Evolutionary conservation across 2,888 invertebrate species (phyloP).

Genomic region (Scrobipalpa costella): DNA sequence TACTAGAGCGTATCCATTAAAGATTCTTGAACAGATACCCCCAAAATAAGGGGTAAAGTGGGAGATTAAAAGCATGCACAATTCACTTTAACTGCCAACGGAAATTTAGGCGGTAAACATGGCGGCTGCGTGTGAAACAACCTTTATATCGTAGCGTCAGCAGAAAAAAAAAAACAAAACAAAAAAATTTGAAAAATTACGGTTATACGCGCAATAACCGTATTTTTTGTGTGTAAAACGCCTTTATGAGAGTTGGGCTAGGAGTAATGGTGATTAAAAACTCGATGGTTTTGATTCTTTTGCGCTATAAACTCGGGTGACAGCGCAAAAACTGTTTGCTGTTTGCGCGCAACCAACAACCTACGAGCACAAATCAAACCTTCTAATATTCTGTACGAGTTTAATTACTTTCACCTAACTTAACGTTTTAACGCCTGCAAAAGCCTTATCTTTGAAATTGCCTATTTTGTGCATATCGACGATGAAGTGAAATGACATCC

Average conservation of each 20-base stretch:
- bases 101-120: constrained; percentile 43
- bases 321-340: not conserved
- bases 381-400: too few species aligned
- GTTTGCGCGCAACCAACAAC: not conserved
- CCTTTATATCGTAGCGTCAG: constrained; percentile 37
- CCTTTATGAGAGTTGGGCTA: constrained; percentile 19
- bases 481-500: too few species aligned
- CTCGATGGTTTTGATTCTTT: constrained; percentile 18
- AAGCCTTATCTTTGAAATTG: not conserved
- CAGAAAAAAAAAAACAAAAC: constrained; percentile 33
- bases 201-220: constrained; percentile 22
- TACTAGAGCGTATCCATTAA: constrained; percentile 2
- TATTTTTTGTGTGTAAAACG: constrained; percentile 17
- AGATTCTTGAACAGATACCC: constrained; percentile 22
- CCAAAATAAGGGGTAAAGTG: constrained; percentile 37
- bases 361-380: too few species aligned
- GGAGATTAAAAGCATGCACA: constrained; percentile 53
- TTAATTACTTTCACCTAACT: not conserved
- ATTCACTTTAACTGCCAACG: constrained; percentile 48
- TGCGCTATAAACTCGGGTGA: not conserved
- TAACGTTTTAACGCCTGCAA: not conserved
- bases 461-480: too few species aligned
- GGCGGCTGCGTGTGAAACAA: constrained; percentile 30
- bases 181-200: constrained; percentile 23
- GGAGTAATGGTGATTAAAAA: constrained; percentile 26